Evolutionary conservation across 2,113 vertebrate genomes (phyloP).

Genomic region (Seriola dumerili): DNA sequence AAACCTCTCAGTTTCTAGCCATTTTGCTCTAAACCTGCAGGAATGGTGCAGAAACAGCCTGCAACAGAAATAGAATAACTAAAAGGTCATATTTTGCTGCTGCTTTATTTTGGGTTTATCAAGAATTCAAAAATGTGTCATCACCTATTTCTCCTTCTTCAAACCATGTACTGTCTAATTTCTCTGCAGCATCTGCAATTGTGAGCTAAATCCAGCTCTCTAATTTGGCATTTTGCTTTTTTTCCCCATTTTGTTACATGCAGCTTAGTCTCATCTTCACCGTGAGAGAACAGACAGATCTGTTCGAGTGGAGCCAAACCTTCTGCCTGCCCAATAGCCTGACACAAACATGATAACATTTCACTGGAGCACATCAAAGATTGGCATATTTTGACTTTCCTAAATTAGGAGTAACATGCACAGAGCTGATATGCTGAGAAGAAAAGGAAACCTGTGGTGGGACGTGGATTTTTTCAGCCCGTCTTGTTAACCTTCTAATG

Average conservation of each 20-base stretch:
- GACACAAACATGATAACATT: conserved; percentile 76
- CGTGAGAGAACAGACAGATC: conserved; percentile 47
- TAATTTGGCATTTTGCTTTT: conserved; percentile 51
- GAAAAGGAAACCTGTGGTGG: conserved; percentile 42
- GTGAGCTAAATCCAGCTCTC: conserved; percentile 40
- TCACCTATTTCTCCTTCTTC: conserved; percentile 37
- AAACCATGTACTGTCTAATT: conserved; percentile 44
- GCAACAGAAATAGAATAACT: neutral
- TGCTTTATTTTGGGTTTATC: conserved; percentile 41
- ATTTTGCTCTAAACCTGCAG: conserved; percentile 17
- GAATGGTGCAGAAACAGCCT: neutral
- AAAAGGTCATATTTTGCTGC: neutral
- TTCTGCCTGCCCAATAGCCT: conserved; percentile 61
- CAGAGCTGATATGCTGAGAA: conserved; percentile 47
- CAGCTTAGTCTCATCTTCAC: conserved; percentile 46
- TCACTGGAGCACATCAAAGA: conserved; percentile 65
- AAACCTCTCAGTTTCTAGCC: conserved; percentile 44
- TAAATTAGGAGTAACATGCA: conserved; percentile 63
- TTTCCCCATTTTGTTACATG: conserved; percentile 27
- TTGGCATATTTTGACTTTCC: conserved; percentile 61
- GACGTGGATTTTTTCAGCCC: conserved; percentile 15
- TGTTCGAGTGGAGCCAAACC: conserved; percentile 70
- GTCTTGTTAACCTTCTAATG: conserved; percentile 38
- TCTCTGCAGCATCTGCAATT: conserved; percentile 31
- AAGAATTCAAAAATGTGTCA: conserved; percentile 48